Evolutionary conservation across 2,888 invertebrate genomes (phyloP), one percentile per base, ranked within the genome.

Genomic region (Cataglyphis livida): DNA sequence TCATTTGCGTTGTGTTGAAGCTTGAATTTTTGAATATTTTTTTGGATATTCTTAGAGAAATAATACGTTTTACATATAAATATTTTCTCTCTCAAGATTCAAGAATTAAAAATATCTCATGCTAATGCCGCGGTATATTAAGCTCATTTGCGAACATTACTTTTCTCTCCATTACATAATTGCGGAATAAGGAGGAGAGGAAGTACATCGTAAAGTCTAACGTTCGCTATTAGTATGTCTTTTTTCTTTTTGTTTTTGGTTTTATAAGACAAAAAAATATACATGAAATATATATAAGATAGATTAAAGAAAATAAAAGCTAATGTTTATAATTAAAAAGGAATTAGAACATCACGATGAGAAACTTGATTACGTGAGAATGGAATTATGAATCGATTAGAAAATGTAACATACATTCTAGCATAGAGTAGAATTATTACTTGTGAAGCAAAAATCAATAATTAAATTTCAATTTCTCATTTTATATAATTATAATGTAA

Each of bases 241-340:
- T 59, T 32, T 70, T 74, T 64, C 32, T 38, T 35, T 15, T 35
- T 15, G n/a, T 9, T 54, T 54, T 76, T 79, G 59, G 59, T 79
- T 25, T 71, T 28, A 57, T n/a, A 51, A 28, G 48, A 71, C 44
- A 44, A 9, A 21, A 70, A 71, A 79, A 79, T 71, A 35, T 79
- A 35, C 44, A 18, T 35, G 35, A 18, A 44, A 59, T 71, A 35
- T 35, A 35, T 35, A 35, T 35, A 59, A 71, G 78, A 12, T n/a
- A 41, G 70, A 57, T 71, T 71, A 35, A 59, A 44, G 71, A 71
- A 79, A 59, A 71, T 71, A 79, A 28, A 70, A 44, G 59, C 71
- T 79, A 79, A 79, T 79, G 70, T 71, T 44, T 59, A 32, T 41
- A 59, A 79, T 59, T 71, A 57, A 79, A 44, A 44, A 59, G 44